Percentiles rank a stretch among this genome's conserved stretches.
These are phyloP conservation scores for Lysiphlebus fabarum DNA, from an alignment of 1,140 invertebrate genomes.

Conservation along the genomic window DNA sequence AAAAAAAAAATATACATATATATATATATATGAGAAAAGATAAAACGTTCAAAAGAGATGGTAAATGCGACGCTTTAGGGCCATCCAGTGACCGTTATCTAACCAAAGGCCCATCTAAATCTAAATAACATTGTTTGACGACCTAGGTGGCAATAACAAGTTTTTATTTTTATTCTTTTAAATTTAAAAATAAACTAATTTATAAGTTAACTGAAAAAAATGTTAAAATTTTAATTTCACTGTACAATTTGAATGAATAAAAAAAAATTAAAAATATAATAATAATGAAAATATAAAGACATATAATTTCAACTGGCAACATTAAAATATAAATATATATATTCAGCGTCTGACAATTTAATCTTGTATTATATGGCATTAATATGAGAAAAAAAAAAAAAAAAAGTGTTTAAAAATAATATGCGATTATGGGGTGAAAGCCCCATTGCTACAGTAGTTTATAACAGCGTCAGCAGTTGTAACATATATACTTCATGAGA, in stretches of 20 bases:
- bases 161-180: no score
- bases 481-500: conserved; percentile 34
- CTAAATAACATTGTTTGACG: conserved; percentile 26
- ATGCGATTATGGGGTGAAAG: conserved; percentile 11
- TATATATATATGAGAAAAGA: not conserved
- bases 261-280: no score
- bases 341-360: no score
- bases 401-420: conserved; percentile 16
- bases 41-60: conserved; percentile 28
- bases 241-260: no score
- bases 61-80: conserved; percentile 50
- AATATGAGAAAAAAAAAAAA: conserved; percentile 20
- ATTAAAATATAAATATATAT: no score
- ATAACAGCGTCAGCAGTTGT: conserved; percentile 55
- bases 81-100: conserved; percentile 51
- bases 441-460: conserved; percentile 36
- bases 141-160: no score
- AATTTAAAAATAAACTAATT: no score
- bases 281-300: no score
- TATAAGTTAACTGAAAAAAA: no score
- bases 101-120: conserved; percentile 24
- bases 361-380: conserved; percentile 20
- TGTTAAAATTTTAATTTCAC: no score
- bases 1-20: conserved; percentile 19
- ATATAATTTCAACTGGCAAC: no score